Conservation (phyloP, 1,140 invertebrate species). For the Zaprionus davidi region DNA sequence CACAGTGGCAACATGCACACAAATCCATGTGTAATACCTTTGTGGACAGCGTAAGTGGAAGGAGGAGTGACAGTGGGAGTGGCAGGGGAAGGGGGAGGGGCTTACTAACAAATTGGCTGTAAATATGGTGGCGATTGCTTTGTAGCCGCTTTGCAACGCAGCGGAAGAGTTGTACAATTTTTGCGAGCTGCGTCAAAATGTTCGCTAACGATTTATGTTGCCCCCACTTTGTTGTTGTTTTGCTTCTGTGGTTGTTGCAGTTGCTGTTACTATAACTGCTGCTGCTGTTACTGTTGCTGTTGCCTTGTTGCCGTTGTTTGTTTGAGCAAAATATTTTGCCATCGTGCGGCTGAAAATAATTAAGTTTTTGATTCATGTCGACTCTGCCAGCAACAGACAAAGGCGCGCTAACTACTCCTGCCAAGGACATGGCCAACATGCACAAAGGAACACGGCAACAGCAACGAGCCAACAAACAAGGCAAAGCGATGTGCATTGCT, state of each 20-base stretch:
- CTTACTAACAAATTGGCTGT: constrained; percentile 71
- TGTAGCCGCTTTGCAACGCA: constrained; percentile 29
- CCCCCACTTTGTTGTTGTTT: constrained; percentile 27
- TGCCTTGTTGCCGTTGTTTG: constrained; percentile 43
- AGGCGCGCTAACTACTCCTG: constrained; percentile 65
- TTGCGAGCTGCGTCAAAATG: constrained; percentile 74
- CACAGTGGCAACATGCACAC: constrained; percentile 12
- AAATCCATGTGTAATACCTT: constrained; percentile 48
- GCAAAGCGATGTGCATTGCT: background rate
- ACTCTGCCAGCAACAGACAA: constrained; percentile 60
- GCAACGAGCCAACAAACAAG: constrained; percentile 6
- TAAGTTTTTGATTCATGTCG: constrained; percentile 82
- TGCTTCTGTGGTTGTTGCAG: constrained; percentile 18
- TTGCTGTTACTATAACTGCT: constrained; percentile 5
- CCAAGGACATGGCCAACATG: constrained; percentile 45
- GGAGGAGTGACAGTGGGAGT: background rate
- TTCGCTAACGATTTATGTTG: constrained; percentile 65
- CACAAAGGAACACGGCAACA: constrained; percentile 41
- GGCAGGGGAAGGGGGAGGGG: background rate
- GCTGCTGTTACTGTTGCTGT: constrained; percentile 4
- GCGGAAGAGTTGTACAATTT: constrained; percentile 60
- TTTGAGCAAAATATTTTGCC: constrained; percentile 65
- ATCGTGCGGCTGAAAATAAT: constrained; percentile 77
- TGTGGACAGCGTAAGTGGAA: constrained; percentile 2
- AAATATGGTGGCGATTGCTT: constrained; percentile 74